Evolutionary conservation across 37 sponge, comb jelly and placozoan species (phyloP), one percentile per base, ranked within the genome.

Genomic region (Halichondria panicea): DNA sequence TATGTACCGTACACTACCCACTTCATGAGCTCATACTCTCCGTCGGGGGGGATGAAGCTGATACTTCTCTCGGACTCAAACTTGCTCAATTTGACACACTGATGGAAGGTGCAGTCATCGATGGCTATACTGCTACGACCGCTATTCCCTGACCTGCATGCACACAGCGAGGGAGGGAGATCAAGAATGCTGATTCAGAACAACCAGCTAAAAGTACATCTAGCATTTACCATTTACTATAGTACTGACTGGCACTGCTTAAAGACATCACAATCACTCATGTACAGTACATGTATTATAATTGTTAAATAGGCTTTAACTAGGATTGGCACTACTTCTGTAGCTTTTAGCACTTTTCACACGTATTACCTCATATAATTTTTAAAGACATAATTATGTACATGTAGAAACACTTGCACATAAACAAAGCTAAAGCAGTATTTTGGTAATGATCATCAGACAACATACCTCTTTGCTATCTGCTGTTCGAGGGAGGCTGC

Each of bases 11-110:
- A 33, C 70, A 46, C 45, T 45, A 3, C 25, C 76, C 53, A 94
- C 96, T 80, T 97, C 97, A 97, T 97, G 2, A 97, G 79, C 43
- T 97, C 97, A 81, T 78, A 97, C 67, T 97, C 94, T 34, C 97
- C 97, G 55, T 96, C 97, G 35, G 97, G 97, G 8, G 97, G 97
- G n/a, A 96, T 96, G 64, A 96, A 96, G 42, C 91, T 90, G 81
- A 96, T 97, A 68, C 94, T 93, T 46, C 97, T 78, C 46, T 97
- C 97, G 0, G 89, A 84, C 70, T 97, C 97, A 81, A 93, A 97
- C 77, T 97, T 97, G 81, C 94, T 93, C 55, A 97, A 79, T 58
- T 93, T 97, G 43, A 97, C 97, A 80, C 97, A 97, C 84, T 70
- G 95, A 40, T 96, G 97, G 68, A 96, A 96, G 24, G 91, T 93